Percentiles rank a stretch among this genome's conserved stretches.
Evolutionary conservation across 2,888 invertebrate species (phyloP).

Genomic region (Eledona agricola): DNA sequence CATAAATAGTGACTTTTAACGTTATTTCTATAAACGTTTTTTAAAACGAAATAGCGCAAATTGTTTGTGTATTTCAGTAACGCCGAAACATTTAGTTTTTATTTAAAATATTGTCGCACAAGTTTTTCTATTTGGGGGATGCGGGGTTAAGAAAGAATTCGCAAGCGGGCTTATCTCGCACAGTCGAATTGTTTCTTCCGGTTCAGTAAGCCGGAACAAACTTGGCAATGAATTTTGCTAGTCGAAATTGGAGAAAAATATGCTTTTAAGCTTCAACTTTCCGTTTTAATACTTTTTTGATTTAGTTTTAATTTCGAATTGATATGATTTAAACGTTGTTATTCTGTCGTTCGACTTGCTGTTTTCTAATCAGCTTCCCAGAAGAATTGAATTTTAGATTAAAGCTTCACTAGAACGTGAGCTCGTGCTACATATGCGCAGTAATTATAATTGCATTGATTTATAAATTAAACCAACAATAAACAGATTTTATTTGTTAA

Average conservation of each 20-base stretch:
- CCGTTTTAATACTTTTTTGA: constrained; percentile 35
- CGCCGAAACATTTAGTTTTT: too few relatives aligned
- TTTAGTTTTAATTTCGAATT: constrained; percentile 19
- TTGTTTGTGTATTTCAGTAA: too few relatives aligned
- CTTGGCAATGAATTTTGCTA: constrained; percentile 44
- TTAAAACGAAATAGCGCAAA: too few relatives aligned
- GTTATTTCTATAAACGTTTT: too few relatives aligned
- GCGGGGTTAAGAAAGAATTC: constrained; percentile 32
- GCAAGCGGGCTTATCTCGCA: constrained; percentile 47
- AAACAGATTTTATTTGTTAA: too few relatives aligned
- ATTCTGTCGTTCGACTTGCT: constrained; percentile 28
- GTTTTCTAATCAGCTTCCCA: constrained; percentile 41
- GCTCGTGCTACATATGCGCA: constrained; percentile 19
- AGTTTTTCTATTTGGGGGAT: too few relatives aligned
- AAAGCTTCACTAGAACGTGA: constrained; percentile 43
- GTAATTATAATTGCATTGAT: constrained; percentile 25
- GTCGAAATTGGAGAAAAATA: constrained; percentile 36
- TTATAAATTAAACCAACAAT: too few relatives aligned
- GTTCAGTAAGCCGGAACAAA: constrained; percentile 52
- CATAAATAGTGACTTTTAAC: too few relatives aligned
- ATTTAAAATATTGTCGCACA: too few relatives aligned
- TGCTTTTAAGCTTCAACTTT: constrained; percentile 8
- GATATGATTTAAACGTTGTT: constrained; percentile 31
- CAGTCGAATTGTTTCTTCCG: constrained; percentile 52
- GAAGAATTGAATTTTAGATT: constrained; percentile 52